Evolutionary conservation across 2,113 vertebrate species (phyloP), one percentile per base, ranked within the genome.

Genomic region (Ptychochromis oligacanthus): DNA sequence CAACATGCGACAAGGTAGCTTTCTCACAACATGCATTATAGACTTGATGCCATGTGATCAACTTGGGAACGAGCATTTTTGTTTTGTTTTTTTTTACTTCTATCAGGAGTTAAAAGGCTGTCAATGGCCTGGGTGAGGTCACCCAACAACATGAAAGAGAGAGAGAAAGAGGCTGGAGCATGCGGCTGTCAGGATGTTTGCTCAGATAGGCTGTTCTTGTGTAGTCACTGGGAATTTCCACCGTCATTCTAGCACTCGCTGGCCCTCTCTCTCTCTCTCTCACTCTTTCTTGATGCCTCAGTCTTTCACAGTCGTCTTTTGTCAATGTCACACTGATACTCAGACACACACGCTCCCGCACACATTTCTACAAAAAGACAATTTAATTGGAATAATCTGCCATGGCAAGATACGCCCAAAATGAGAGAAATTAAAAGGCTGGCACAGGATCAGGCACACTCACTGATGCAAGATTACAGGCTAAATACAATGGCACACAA

Each of bases 141-240:
- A 93, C 83, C 74, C 75, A 65, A 86, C 72, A 61, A 80, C 84
- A 80, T 15, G 79, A 87, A 80, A 75, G 58, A 64, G 46, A 31
- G 28, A 70, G 59, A 80, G 20, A 84, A 61, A 58, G 80, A 74
- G 84, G 86, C 55, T 58, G 77, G 67, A 79, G 72, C 55, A 64
- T 90, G 82, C 74, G 70, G 88, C 90, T 92, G 90, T 93, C 91
- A 88, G 79, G 82, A 79, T 89, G 90, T 90, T 92, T 91, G 85
- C 89, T 91, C 87, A 90, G 89, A 88, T 79, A 81, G 81, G 64
- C 83, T 38, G 79, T 85, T 88, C 87, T 83, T 80, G 83, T 90
- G 81, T 82, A 89, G 87, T 94, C 90, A 88, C 67, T 90, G 93
- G 93, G 94, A 94, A 94, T 94, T 94, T 94, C 92, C 94, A 93